A percentile compares a stretch with the other conserved stretches of the same genome.
Conservation (phyloP, 2,113 vertebrate species). For the Tamias sibiricus region DNA sequence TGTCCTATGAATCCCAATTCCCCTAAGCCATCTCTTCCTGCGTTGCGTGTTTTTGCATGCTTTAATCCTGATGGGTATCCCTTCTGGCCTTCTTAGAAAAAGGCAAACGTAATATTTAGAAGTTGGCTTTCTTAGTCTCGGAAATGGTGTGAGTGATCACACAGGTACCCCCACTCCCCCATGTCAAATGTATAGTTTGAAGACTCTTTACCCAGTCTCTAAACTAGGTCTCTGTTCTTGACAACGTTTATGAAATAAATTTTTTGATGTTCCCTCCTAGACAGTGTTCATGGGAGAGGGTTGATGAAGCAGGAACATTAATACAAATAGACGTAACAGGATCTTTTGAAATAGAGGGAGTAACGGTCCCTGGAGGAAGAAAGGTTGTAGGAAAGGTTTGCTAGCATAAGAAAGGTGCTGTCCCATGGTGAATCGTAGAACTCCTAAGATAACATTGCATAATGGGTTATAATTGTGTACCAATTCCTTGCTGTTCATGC, state of each 20-base stretch:
- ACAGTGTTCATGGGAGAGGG: neutral
- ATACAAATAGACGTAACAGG: neutral
- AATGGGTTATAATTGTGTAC: neutral
- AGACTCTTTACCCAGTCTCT: neutral
- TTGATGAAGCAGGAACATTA: neutral
- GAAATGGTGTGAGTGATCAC: neutral
- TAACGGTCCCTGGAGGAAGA: neutral
- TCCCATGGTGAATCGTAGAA: neutral
- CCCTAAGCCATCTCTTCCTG: neutral
- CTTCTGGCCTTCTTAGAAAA: neutral
- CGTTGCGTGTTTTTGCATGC: neutral
- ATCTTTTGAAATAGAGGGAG: neutral
- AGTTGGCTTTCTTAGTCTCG: neutral
- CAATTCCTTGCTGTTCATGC: neutral
- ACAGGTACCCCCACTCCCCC: rapidly evolving
- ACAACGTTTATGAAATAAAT: neutral
- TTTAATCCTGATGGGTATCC: neutral
- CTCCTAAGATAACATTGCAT: neutral
- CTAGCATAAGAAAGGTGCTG: neutral
- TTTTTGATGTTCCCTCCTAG: conserved; percentile 12
- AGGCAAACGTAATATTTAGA: neutral
- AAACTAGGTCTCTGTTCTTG: neutral
- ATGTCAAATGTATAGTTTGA: neutral
- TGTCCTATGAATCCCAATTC: neutral
- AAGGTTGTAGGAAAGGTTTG: neutral